Evolutionary conservation across 1,140 invertebrate genomes (phyloP), one percentile per base, ranked within the genome.

Genomic region (Zaprionus inermis): DNA sequence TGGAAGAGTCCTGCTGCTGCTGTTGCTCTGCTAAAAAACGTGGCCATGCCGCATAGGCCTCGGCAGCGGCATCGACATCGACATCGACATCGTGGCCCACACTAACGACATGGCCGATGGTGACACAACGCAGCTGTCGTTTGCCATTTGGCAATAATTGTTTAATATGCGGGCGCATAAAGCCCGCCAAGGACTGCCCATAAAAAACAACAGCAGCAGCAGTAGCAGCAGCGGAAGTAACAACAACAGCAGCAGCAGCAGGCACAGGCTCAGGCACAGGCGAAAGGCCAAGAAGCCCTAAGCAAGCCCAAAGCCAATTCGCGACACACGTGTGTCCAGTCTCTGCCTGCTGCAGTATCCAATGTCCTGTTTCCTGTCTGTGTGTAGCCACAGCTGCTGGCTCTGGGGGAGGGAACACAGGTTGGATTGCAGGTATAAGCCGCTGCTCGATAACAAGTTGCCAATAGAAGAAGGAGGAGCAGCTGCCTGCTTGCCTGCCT

Each of bases 91-190:
- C 51, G 55, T 44, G 71, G 75, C 69, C 69, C 70, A 66, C 78
- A 83, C 83, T 88, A 86, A 86, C 83, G 84, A 89, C 80, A 78
- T 84, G 38, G 84, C 54, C 77, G 66, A 28, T 73, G 74, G 84
- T 81, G 84, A 89, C 85, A 90, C 78, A 84, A 78, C 85, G 72
- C 84, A 90, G 81, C 84, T 88, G 83, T 83, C 84, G 83, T 76
- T 75, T 81, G 85, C 84, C 84, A 89, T 89, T 89, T 89, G 84
- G 84, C 84, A 89, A 89, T 89, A 89, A 89, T 89, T 89, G 84
- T 89, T 89, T 89, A 89, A 89, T 89, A 89, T 89, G 84, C 85
- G 84, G 84, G 84, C 84, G 84, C 84, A 89, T 89, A 89, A 89
- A 89, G 83, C 85, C 84, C 81, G 85, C 78, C 75, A 79, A 61